Evolutionary conservation across 2,888 invertebrate genomes (phyloP).

Genomic region (Tachina lurida): DNA sequence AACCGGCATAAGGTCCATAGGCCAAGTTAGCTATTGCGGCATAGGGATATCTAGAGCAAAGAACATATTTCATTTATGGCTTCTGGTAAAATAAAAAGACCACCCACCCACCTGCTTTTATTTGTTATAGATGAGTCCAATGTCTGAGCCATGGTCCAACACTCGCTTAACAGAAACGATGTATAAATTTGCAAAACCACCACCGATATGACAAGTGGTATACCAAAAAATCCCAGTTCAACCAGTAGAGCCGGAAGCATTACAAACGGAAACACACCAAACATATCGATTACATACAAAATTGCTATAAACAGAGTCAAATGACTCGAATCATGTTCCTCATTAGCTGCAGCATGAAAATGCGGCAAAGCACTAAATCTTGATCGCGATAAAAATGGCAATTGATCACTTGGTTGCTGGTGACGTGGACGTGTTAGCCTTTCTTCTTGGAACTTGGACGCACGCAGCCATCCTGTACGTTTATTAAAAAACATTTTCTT

Average conservation of each 20-base stretch:
- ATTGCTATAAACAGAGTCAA: conserved; percentile 88
- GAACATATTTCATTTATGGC: neutral
- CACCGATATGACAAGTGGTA: conserved; percentile 87
- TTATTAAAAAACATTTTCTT: conserved; percentile 69
- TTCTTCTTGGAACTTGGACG: conserved; percentile 66
- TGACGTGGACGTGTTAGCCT: conserved; percentile 6
- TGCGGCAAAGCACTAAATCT: conserved; percentile 81
- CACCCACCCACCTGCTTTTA: conserved; percentile 84
- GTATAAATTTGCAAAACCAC: conserved; percentile 91
- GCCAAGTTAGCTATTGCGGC: conserved; percentile 92
- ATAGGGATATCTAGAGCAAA: conserved; percentile 88
- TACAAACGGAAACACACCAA: conserved; percentile 92
- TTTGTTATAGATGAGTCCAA: conserved; percentile 87
- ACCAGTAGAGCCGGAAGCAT: conserved; percentile 90
- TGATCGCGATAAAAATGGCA: conserved; percentile 79
- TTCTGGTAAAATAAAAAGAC: neutral
- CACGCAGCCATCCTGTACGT: conserved; percentile 60
- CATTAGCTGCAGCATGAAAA: conserved; percentile 75
- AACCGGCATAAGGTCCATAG: conserved; percentile 86
- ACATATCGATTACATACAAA: conserved; percentile 90
- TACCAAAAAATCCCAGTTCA: conserved; percentile 89
- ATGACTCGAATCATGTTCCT: conserved; percentile 75
- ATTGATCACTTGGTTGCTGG: conserved; percentile 76
- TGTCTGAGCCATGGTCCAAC: conserved; percentile 91
- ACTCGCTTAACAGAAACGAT: conserved; percentile 89